Evolutionary conservation across 2,888 invertebrate genomes (phyloP).

Genomic region (Lithosia quadra): DNA sequence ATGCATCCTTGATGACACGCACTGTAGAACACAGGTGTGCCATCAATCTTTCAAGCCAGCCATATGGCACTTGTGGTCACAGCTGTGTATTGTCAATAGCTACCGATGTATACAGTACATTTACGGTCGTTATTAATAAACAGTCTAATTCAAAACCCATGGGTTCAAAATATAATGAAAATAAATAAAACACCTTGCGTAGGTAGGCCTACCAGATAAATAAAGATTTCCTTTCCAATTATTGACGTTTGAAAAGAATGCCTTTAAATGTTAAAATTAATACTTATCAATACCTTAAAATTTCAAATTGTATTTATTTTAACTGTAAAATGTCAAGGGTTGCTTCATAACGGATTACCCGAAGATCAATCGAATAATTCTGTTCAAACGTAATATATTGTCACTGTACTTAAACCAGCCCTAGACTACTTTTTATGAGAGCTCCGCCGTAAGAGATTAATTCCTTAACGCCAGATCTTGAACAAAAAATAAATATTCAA

Average conservation of each 20-base stretch:
- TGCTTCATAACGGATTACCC: too few species aligned
- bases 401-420: not conserved
- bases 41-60: not conserved
- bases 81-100: conserved; percentile 19
- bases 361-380: too few species aligned
- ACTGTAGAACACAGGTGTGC: conserved; percentile 20
- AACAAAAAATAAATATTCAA: conserved; percentile 1
- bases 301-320: too few species aligned
- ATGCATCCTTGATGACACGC: conserved; percentile 21
- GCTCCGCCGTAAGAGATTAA: not conserved
- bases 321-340: too few species aligned
- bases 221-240: too few species aligned
- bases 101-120: not conserved
- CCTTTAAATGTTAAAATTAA: too few species aligned
- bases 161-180: too few species aligned
- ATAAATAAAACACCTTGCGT: too few species aligned
- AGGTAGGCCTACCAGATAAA: too few species aligned
- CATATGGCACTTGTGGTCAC: conserved; percentile 22
- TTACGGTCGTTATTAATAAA: not conserved
- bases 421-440: not conserved
- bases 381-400: not conserved
- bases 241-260: too few species aligned
- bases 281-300: too few species aligned
- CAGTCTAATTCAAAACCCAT: not conserved
- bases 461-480: not conserved